A percentile compares a stretch with the other conserved stretches of the same genome.
phyloP scores from a whole-genome alignment of 1,140 invertebrate genomes.

The Adelges cooleyi region DNA sequence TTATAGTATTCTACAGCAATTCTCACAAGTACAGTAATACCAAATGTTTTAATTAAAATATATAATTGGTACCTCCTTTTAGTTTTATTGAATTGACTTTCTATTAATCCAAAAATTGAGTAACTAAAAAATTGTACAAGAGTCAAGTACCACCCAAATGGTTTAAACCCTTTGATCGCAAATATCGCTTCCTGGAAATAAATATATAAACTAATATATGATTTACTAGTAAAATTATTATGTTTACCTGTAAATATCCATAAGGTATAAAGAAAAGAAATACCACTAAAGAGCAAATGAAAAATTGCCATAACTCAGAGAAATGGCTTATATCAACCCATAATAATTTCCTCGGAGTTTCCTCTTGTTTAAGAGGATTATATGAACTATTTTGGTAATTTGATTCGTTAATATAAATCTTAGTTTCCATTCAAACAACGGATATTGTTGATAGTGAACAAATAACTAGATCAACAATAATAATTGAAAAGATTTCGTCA shows the following conservation, averaged over 20 bases:
- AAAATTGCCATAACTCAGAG: slow-evolving; percentile 57
- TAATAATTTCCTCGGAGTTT: slow-evolving; percentile 40
- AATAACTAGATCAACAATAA: no score
- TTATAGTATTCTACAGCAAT: no score
- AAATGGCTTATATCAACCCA: slow-evolving; percentile 60
- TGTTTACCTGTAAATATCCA: slow-evolving; percentile 68
- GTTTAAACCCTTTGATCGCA: slow-evolving; percentile 71
- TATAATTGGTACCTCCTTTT: slow-evolving; percentile 63
- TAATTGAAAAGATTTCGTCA: no score
- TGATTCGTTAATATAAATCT: not conserved
- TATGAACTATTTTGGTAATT: slow-evolving; percentile 2
- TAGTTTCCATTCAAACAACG: slow-evolving; percentile 17
- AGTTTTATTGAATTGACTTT: slow-evolving; percentile 53
- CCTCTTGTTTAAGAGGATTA: not conserved
- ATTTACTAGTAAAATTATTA: slow-evolving; percentile 21
- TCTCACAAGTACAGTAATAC: no score
- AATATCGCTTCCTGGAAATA: slow-evolving; percentile 73
- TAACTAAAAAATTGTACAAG: slow-evolving; percentile 84
- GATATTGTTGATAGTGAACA: no score
- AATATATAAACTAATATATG: slow-evolving; percentile 29
- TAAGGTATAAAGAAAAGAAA: slow-evolving; percentile 83
- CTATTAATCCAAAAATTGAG: slow-evolving; percentile 63
- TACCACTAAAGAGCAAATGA: slow-evolving; percentile 61
- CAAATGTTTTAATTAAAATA: no score
- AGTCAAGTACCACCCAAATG: slow-evolving; percentile 86